Evolutionary conservation across 2,113 vertebrate genomes (phyloP).

Genomic region (Neopipo cinnamomea): DNA sequence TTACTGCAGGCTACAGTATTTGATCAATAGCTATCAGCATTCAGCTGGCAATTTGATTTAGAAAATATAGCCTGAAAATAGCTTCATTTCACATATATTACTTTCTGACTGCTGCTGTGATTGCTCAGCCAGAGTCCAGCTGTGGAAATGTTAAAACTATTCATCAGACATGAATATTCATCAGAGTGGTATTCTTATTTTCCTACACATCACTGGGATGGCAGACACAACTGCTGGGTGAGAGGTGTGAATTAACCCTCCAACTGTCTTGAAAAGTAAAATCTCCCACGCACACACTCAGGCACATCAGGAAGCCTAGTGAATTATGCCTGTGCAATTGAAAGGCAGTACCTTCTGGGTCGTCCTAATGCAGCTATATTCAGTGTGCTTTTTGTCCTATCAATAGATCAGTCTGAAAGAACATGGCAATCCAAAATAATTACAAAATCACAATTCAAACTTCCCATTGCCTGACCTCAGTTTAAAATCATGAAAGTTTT

Average conservation of each 20-base stretch:
- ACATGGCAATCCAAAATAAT: neutral
- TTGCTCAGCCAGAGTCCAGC: conserved; percentile 63
- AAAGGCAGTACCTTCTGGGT: neutral
- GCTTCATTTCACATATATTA: conserved; percentile 61
- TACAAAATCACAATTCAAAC: neutral
- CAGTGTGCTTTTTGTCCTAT: neutral
- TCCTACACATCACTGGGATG: neutral
- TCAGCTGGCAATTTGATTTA: conserved; percentile 60
- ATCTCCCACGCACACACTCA: neutral
- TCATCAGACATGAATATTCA: conserved; percentile 74
- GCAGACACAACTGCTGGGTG: conserved; percentile 18
- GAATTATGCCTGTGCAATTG: neutral
- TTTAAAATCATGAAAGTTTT: neutral
- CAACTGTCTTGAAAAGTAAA: conserved; percentile 37
- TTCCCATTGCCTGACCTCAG: neutral
- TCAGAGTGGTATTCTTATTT: conserved; percentile 58
- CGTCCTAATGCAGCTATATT: neutral
- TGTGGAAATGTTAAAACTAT: conserved; percentile 69
- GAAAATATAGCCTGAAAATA: conserved; percentile 58
- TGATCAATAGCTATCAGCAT: conserved; percentile 42
- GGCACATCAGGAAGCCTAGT: neutral
- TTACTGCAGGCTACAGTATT: neutral
- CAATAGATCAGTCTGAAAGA: neutral
- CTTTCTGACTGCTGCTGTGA: conserved; percentile 58
- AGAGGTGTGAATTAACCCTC: conserved; percentile 27